Conservation (phyloP, 1,140 invertebrate genomes). For the Spodoptera frugiperda region DNA sequence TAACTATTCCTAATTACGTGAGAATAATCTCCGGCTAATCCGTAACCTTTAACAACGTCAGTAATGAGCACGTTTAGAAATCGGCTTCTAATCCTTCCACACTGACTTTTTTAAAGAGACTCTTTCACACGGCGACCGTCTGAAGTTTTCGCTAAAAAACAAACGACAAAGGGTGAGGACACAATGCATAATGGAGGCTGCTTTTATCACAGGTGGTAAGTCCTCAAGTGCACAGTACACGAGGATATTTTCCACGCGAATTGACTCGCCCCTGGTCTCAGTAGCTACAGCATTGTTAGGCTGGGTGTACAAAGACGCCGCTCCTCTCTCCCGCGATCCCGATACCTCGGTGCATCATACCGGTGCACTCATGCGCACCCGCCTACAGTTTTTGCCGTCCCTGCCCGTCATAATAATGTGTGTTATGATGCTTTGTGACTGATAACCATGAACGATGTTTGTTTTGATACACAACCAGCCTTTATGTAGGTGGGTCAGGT, state of each 20-base stretch:
- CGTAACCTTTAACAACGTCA: not conserved
- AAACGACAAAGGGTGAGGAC: slow-evolving; percentile 60
- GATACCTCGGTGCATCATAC: slow-evolving; percentile 14
- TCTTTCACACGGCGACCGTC: slow-evolving; percentile 53
- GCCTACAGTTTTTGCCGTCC: slow-evolving; percentile 57
- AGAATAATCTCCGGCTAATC: slow-evolving; percentile 20
- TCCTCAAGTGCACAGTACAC: slow-evolving; percentile 78
- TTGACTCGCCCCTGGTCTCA: slow-evolving; percentile 58
- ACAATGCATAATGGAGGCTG: slow-evolving; percentile 53
- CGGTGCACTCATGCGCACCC: slow-evolving; percentile 55
- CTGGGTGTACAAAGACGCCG: slow-evolving; percentile 65
- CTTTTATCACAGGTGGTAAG: slow-evolving; percentile 80
- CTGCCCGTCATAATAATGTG: slow-evolving; percentile 62
- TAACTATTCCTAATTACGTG: slow-evolving; percentile 41
- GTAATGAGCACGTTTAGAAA: slow-evolving; percentile 57
- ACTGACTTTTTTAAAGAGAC: slow-evolving; percentile 57
- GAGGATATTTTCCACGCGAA: slow-evolving; percentile 65
- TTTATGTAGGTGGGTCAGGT: slow-evolving; percentile 35
- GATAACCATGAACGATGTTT: slow-evolving; percentile 61
- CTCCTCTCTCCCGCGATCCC: slow-evolving; percentile 47
- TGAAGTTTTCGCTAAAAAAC: slow-evolving; percentile 63
- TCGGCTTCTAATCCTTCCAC: slow-evolving; percentile 64
- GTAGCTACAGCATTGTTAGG: slow-evolving; percentile 70
- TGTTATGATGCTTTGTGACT: slow-evolving; percentile 64
- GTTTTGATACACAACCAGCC: slow-evolving; percentile 60